Conservation (phyloP, 2,113 vertebrate genomes). For the Strix aluco region DNA sequence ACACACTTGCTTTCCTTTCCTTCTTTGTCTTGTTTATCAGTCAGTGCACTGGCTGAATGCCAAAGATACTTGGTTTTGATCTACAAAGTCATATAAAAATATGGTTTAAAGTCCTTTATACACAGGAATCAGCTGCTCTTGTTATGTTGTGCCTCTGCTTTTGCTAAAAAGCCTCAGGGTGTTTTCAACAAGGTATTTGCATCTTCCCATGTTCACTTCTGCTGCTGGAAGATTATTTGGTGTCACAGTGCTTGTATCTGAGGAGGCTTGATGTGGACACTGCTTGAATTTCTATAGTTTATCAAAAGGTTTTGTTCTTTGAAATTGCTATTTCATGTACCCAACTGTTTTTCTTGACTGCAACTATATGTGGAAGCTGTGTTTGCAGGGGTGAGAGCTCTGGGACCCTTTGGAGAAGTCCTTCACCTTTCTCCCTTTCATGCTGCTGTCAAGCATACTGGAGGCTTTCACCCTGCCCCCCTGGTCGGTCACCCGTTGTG, state of each 20-base stretch:
- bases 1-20: background rate
- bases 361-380: background rate
- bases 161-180: background rate
- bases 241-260: background rate
- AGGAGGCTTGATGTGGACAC: background rate
- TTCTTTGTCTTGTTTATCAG: background rate
- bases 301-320: background rate
- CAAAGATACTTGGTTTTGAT: background rate
- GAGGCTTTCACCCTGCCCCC: background rate
- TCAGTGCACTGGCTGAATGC: background rate
- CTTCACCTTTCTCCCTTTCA: background rate
- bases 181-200: background rate
- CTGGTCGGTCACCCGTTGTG: fast-evolving
- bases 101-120: background rate
- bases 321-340: background rate
- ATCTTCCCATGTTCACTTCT: background rate
- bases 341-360: background rate
- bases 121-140: background rate
- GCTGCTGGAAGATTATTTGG: background rate
- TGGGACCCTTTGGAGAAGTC: background rate
- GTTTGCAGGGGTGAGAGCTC: background rate
- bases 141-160: background rate
- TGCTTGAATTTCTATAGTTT: background rate
- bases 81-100: background rate
- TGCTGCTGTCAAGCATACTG: background rate